Evolutionary conservation across 2,797 vertebrate genomes (phyloP).

Genomic region (Periparus ater): DNA sequence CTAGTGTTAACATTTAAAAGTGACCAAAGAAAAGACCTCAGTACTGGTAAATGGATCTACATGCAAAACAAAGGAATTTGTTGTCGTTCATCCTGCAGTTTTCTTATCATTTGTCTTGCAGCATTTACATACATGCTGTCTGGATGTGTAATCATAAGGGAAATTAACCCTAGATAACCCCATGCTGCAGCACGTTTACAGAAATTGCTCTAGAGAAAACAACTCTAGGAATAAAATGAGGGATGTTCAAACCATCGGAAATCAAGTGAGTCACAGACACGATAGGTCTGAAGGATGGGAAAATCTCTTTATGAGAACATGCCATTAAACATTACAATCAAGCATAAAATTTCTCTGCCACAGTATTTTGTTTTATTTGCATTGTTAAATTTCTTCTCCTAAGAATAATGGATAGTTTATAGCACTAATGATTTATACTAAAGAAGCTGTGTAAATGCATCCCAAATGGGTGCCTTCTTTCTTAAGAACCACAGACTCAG

Average conservation of each 20-base stretch:
- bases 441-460: constrained; percentile 43
- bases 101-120: constrained; percentile 24
- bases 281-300: constrained; percentile 43
- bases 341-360: constrained; percentile 58
- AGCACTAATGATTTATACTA: constrained; percentile 57
- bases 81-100: not conserved
- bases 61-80: not conserved
- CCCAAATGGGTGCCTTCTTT: constrained; percentile 12
- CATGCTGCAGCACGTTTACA: constrained; percentile 19
- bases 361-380: constrained; percentile 63
- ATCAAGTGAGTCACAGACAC: constrained; percentile 49
- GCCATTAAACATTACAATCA: constrained; percentile 63
- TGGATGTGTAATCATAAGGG: constrained; percentile 43
- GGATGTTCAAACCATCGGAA: constrained; percentile 17
- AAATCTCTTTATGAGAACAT: constrained; percentile 59
- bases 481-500: constrained; percentile 19
- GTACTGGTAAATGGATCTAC: not conserved
- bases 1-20: not conserved
- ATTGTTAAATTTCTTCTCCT: constrained; percentile 56
- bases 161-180: constrained; percentile 57
- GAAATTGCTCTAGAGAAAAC: constrained; percentile 55
- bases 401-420: constrained; percentile 53
- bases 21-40: not conserved
- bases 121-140: constrained; percentile 35
- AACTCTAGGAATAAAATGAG: constrained; percentile 34